Base-by-base conservation (phyloP, 1,140 invertebrate species). In the Maconellicoccus hirsutus region DNA sequence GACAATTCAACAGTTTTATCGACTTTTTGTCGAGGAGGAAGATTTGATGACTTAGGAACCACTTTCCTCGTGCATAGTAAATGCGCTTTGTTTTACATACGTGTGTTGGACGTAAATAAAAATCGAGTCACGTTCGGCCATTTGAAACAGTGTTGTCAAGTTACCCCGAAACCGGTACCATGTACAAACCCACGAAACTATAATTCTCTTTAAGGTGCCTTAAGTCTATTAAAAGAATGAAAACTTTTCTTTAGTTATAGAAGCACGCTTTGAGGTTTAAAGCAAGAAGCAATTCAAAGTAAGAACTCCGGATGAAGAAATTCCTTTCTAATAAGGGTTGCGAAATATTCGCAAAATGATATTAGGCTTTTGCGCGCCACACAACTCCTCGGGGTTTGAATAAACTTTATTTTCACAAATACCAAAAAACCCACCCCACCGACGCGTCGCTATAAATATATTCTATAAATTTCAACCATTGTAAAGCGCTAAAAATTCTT, bases 201-300 rank as follows among this genome's bases (percentile, higher is more conserved):
- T 52, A 52, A 52, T 52, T 52, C 42, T 52, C 42, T 52, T 52
- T 52, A 52, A 52, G 42, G 42, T 52, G 42, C 42, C 42, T 52
- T 52, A 52, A 52, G 42, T 52, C 42, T 52, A 52, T 52, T 52
- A 52, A 52, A 52, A 52, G 42, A 52, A 52, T 52, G 16, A 16
- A 52, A 52, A 52, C 42, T 52, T 52, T 52, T 52, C 42, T 52
- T 52, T 52, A 16, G 42, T 52, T 52, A 16, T 52, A 52, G 6
- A 16, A 52, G 42, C 42, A 52, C 42, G 42, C 42, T 52, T 52
- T 52, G 42, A 52, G 42, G 42, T 52, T 52, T 52, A 52, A 52
- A 52, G 42, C 42, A 19, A 52, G 42, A 52, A 52, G 42, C 16
- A 52, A 52, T 52, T 52, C n/a, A 52, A 52, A 52, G 42, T 52